Conservation (phyloP, 2,113 vertebrate genomes). For the Hemibates koningsi region DNA sequence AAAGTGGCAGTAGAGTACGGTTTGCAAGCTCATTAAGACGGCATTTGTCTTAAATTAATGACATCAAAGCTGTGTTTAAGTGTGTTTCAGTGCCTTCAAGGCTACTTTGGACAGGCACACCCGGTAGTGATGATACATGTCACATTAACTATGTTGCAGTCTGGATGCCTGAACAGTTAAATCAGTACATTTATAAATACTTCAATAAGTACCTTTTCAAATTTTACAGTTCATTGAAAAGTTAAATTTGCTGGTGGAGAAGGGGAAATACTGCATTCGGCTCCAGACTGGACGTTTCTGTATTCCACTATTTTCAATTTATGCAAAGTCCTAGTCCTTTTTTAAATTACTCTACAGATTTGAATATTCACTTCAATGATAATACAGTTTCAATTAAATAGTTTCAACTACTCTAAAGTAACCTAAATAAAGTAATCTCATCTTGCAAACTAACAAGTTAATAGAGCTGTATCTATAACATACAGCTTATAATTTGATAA, state of each 20-base stretch:
- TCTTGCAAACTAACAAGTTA: not conserved
- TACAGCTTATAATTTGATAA: not conserved
- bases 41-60: not conserved
- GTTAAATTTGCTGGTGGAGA: not conserved
- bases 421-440: not conserved
- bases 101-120: not conserved
- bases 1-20: slow-evolving; percentile 24
- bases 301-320: not conserved
- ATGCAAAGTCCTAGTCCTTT: not conserved
- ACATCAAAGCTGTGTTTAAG: not conserved
- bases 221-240: not conserved
- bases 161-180: not conserved
- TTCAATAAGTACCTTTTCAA: not conserved
- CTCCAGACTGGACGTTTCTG: not conserved
- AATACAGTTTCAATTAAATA: not conserved
- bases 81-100: not conserved
- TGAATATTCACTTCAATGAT: not conserved
- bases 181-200: not conserved
- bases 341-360: not conserved
- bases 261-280: not conserved
- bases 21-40: not conserved
- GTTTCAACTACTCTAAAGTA: not conserved
- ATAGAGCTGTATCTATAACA: not conserved
- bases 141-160: not conserved
- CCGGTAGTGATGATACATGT: not conserved